Percentiles rank a stretch among this genome's conserved stretches.
These are phyloP conservation scores for Dicyrtomina minuta DNA, from an alignment of 2,888 invertebrate species.

Conservation along the genomic window DNA sequence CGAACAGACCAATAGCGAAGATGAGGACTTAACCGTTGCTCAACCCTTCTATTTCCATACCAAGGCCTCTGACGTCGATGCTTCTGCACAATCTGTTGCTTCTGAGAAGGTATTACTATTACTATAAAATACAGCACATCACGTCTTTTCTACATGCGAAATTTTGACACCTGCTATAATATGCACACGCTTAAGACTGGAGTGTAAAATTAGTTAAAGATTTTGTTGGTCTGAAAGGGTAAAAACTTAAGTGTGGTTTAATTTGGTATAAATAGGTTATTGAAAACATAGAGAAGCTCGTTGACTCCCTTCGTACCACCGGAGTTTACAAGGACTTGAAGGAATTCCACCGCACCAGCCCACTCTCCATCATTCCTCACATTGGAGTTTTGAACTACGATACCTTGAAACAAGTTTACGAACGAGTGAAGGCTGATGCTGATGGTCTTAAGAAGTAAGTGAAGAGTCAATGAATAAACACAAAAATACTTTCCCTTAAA, in stretches of 20 bases:
- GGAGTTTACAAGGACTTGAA: conserved; percentile 46
- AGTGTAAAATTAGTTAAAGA: not conserved
- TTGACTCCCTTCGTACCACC: conserved; percentile 43
- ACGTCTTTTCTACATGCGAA: too few relatives aligned
- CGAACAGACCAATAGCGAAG: conserved; percentile 37
- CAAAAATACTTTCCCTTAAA: not conserved
- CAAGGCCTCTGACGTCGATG: conserved; percentile 42
- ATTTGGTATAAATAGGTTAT: conserved; percentile 30
- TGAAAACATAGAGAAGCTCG: conserved; percentile 43
- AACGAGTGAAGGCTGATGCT: conserved; percentile 37
- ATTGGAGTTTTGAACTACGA: conserved; percentile 47
- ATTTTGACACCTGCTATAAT: too few relatives aligned
- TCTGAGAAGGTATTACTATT: conserved; percentile 33
- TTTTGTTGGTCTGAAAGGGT: not conserved
- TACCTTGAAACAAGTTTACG: conserved; percentile 44
- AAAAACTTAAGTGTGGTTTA: not conserved
- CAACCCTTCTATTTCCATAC: conserved; percentile 52
- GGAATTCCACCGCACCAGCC: conserved; percentile 50
- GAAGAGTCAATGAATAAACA: too few relatives aligned
- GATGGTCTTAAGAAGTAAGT: conserved; percentile 23
- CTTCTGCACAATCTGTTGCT: conserved; percentile 41
- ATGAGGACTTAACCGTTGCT: conserved; percentile 48
- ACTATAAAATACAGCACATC: too few relatives aligned
- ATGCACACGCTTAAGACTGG: too few relatives aligned
- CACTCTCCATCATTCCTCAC: conserved; percentile 46